Percentiles rank a stretch among this genome's conserved stretches.
phyloP scores from a whole-genome alignment of 2,888 invertebrate genomes.

The Synergus umbraculus region DNA sequence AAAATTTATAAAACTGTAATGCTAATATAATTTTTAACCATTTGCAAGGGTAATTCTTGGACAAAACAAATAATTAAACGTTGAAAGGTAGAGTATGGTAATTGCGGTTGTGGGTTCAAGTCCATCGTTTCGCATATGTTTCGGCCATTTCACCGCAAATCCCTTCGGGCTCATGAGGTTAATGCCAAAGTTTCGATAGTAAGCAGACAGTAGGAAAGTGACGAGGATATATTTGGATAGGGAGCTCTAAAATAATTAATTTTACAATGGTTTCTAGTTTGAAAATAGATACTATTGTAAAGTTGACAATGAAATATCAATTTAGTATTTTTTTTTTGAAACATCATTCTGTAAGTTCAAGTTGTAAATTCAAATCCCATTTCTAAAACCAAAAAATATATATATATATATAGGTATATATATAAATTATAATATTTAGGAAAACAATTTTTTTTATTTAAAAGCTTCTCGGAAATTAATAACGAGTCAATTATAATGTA shows the following conservation, averaged over 20 bases:
- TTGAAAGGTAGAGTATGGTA: conserved; percentile 17
- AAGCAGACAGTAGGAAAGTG: background rate
- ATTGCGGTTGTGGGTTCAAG: conserved; percentile 29
- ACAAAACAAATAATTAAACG: conserved; percentile 25
- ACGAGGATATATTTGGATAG: background rate
- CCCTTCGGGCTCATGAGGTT: conserved; percentile 29
- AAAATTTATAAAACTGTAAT: background rate
- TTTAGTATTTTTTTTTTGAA: too few relatives aligned
- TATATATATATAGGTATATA: too few relatives aligned
- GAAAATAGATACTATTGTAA: background rate
- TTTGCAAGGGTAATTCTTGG: background rate
- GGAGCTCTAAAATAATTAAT: background rate
- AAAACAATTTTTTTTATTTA: too few relatives aligned
- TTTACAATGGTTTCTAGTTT: background rate
- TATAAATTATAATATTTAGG: too few relatives aligned
- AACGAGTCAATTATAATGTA: too few relatives aligned
- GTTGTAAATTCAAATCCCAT: too few relatives aligned
- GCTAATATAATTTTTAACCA: background rate
- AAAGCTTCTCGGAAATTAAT: too few relatives aligned
- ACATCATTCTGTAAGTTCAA: too few relatives aligned
- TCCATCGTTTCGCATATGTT: conserved; percentile 32
- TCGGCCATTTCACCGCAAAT: conserved; percentile 22
- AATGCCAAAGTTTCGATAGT: conserved; percentile 24
- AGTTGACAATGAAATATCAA: too few relatives aligned
- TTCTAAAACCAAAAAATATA: too few relatives aligned